Evolutionary conservation across 1,140 invertebrate genomes (phyloP), one percentile per base, ranked within the genome.

Genomic region (Campoletis sonorensis): DNA sequence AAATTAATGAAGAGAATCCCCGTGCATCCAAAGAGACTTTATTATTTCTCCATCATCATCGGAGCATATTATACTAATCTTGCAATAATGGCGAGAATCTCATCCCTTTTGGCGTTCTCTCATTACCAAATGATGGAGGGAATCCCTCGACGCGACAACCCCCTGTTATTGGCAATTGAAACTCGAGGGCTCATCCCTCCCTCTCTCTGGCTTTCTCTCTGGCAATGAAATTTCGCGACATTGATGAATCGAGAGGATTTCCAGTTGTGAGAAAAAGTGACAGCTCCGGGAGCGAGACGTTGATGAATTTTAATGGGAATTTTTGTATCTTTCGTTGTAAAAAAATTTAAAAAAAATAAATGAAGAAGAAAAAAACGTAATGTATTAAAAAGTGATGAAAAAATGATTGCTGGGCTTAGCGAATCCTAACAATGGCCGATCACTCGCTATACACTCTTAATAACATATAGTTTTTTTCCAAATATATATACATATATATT

Each of bases 361-460:
- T 4, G 18, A 18, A 51, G 30, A 51, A 73, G 26, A 33, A 58
- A 76, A 30, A 76, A n/a, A n/a, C n/a, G n/a, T 51, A 7, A 23
- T 4, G 7, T 33, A 33, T 33, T 4, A 33, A 45, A 77, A 61
- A 77, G 8, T 75, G 72, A 51, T 18, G 23, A 64, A 30, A 77
- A 77, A 77, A 81, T 78, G 67, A 81, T 81, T 67, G 72, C 71
- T 83, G 51, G 30, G 51, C 73, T 61, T 30, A 67, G 4, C 84
- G 85, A 87, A 84, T 86, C 86, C 82, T 85, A 86, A 89, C 88
- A 89, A 89, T 89, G 88, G 88, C 86, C 49, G 13, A 54, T 54
- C 85, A 86, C 82, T 80, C 82, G 82, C 45, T 21, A 21, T 68
- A 71, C n/a, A 54, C 5, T 40, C 3, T 16, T 54, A 21, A 54